phyloP scores from a whole-genome alignment of 2,888 invertebrate genomes.

The Brachylomia viminalis region DNA sequence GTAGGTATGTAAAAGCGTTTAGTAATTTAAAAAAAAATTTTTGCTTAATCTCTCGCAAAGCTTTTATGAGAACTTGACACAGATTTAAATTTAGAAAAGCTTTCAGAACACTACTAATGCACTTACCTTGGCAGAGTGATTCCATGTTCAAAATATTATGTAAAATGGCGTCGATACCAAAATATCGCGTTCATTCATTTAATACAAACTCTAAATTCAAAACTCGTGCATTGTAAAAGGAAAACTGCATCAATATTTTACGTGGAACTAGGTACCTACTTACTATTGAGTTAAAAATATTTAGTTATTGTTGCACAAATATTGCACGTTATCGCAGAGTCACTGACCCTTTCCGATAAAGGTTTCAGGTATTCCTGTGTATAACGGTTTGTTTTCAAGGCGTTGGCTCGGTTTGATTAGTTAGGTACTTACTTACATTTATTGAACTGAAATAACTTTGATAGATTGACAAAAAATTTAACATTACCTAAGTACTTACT shows the following conservation, averaged over 20 bases:
- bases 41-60: background rate
- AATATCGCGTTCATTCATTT: background rate
- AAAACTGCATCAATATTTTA: conserved; percentile 23
- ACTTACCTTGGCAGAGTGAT: background rate
- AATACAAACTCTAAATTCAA: conserved; percentile 1
- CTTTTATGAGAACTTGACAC: background rate
- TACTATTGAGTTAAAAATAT: conserved; percentile 45
- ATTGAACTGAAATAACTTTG: conserved; percentile 6
- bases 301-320: conserved; percentile 55
- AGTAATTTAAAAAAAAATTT: no score
- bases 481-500: background rate
- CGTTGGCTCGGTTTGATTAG: conserved; percentile 31
- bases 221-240: conserved; percentile 21
- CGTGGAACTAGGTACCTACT: background rate
- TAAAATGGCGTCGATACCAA: background rate
- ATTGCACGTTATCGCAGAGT: conserved; percentile 58
- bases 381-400: conserved; percentile 41
- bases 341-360: conserved; percentile 65
- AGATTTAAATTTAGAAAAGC: conserved; percentile 5
- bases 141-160: background rate
- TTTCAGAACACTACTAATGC: background rate
- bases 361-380: conserved; percentile 67
- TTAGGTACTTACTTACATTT: background rate
- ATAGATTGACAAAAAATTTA: background rate
- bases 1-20: no score